Base-by-base conservation (phyloP, 2,113 vertebrate genomes). In the Chaenogobius annularis region DNA sequence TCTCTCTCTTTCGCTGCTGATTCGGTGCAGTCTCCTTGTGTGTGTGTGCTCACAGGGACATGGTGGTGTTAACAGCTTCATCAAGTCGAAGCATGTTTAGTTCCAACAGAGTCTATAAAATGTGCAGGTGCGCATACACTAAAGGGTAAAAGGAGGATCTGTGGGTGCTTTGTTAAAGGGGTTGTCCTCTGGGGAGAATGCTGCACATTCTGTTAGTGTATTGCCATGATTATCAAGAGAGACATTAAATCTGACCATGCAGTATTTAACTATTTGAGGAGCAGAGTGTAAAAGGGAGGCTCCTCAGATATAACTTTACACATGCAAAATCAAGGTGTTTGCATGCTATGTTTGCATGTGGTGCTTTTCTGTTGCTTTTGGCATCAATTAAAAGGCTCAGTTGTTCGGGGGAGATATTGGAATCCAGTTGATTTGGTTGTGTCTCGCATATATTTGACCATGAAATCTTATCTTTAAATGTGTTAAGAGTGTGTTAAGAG, bases 211-310 rank as follows among this genome's bases (percentile, higher is more conserved):
- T 79, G 47, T 77, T 72, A 86, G 82, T 85, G 85, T 81, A 83
- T 83, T 85, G 80, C 87, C 83, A 75, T 80, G 80, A 83, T 87
- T 82, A 73, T 84, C 80, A 77, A n/a, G 77, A 69, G 80, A 80
- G 73, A 78, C 82, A 87, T 87, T 84, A 86, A 87, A 90, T 85
- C 80, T 86, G 87, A 81, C 88, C 89, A 92, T 89, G 90, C 88
- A 89, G 84, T 83, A 84, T 89, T 90, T 91, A 88, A 89, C 87
- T 86, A 54, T 84, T 86, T 88, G 66, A 81, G 88, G 82, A 78
- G 72, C 83, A 78, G 74, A 74, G 74, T 55, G 35, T 12, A 19
- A 69, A 35, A 55, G 26, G 62, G 66, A 66, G 69, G 65, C 58
- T 74, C 19, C 58, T 59, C 46, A 74, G 11, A 26, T 31, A 61